Percentiles rank a stretch among this genome's conserved stretches.
Evolutionary conservation across 2,113 vertebrate genomes (phyloP).

Genomic region (Rhabdomys dilectus): DNA sequence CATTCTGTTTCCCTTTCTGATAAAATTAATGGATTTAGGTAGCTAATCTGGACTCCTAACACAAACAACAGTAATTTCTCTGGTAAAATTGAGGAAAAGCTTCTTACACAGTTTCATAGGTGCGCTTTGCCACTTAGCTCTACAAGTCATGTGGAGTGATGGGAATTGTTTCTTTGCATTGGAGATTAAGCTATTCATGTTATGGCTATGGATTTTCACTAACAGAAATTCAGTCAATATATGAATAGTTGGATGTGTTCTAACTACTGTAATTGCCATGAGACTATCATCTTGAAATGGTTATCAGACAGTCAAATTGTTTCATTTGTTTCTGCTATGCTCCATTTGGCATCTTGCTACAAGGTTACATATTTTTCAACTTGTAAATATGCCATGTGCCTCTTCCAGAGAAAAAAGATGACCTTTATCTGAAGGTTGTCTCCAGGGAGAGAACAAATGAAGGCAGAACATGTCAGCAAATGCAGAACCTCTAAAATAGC

Average conservation of each 20-base stretch:
- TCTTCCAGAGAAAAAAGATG: conserved; percentile 25
- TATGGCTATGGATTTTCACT: conserved; percentile 53
- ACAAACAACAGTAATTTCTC: not conserved
- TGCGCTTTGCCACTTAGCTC: conserved; percentile 17
- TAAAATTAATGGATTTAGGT: not conserved
- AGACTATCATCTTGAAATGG: conserved; percentile 57
- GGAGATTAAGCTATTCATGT: conserved; percentile 51
- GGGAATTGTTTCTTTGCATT: conserved; percentile 6
- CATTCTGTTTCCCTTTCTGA: conserved; percentile 25
- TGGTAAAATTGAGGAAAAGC: not conserved
- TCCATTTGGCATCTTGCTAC: conserved; percentile 63
- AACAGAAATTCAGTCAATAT: conserved; percentile 65
- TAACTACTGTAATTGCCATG: conserved; percentile 69
- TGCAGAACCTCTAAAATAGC: not conserved
- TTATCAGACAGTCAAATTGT: conserved; percentile 66
- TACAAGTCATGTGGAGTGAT: not conserved
- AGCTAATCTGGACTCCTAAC: not conserved
- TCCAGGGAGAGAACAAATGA: conserved; percentile 42
- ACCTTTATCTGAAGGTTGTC: conserved; percentile 56
- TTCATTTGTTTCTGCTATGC: conserved; percentile 71
- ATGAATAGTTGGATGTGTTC: conserved; percentile 46
- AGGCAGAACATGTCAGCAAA: not conserved
- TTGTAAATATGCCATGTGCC: conserved; percentile 69
- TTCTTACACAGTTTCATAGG: conserved; percentile 10
- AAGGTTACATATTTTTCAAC: conserved; percentile 49